These are phyloP conservation scores for Phenacoccus solenopsis DNA, from an alignment of 1,140 invertebrate species.

Conservation along the genomic window DNA sequence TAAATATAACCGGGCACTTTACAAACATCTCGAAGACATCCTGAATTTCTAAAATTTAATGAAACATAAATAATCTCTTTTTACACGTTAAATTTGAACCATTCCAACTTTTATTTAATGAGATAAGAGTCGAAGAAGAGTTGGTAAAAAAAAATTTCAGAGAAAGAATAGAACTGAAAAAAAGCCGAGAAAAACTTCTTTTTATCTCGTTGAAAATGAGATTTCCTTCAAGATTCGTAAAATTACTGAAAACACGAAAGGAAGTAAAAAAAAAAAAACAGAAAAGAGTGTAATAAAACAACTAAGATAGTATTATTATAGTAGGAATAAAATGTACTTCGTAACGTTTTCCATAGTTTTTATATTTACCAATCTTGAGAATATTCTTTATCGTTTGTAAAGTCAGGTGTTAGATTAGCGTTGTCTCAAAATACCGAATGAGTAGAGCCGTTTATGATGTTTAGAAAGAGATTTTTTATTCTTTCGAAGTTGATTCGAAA, in stretches of 20 bases:
- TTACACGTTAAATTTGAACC: neutral
- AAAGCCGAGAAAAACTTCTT: neutral
- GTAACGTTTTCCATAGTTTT: neutral
- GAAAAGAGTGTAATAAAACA: neutral
- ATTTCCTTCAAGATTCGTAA: slow-evolving; percentile 1
- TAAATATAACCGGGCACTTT: too few species aligned
- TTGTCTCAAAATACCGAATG: too few species aligned
- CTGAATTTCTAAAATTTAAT: neutral
- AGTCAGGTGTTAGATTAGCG: too few species aligned
- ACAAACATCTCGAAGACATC: too few species aligned
- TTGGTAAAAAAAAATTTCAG: too few species aligned
- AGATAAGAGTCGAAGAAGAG: neutral
- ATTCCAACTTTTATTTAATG: neutral
- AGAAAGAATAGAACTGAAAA: too few species aligned
- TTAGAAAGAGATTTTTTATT: too few species aligned
- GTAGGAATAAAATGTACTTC: neutral
- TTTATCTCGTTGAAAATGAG: neutral
- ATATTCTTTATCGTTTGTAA: neutral
- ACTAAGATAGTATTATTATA: neutral
- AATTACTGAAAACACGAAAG: neutral
- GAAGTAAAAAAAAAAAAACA: neutral
- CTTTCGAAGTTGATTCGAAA: too few species aligned
- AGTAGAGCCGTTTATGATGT: too few species aligned
- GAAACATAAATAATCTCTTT: neutral
- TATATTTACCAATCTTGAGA: neutral